Evolutionary conservation across 2,797 vertebrate genomes (phyloP).

Genomic region (Taenioides sp.): DNA sequence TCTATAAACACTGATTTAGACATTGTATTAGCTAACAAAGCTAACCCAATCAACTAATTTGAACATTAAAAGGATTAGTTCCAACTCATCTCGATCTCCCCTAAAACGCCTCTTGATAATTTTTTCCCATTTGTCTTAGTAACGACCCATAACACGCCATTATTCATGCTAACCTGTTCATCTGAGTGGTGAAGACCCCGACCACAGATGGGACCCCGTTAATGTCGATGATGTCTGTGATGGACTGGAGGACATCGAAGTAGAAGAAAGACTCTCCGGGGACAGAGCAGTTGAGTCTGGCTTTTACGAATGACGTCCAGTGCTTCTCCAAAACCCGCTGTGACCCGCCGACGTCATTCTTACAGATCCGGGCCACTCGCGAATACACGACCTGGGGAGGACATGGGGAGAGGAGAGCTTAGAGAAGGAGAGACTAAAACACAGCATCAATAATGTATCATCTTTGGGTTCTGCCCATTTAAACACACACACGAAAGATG

Average conservation of each 20-base stretch:
- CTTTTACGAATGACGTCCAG: constrained; percentile 98
- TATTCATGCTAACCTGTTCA: constrained; percentile 87
- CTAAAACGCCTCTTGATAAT: neutral
- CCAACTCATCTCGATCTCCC: neutral
- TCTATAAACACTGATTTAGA: neutral
- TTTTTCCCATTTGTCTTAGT: neutral
- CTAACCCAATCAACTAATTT: constrained; percentile 3
- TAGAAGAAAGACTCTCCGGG: constrained; percentile 98
- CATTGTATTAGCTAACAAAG: neutral
- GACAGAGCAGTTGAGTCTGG: constrained; percentile 95
- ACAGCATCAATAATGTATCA: neutral
- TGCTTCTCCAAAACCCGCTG: constrained; percentile 97
- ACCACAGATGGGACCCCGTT: constrained; percentile 89
- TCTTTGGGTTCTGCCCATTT: neutral
- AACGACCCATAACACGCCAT: neutral
- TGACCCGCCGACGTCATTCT: constrained; percentile 96
- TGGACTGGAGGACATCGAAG: constrained; percentile 95
- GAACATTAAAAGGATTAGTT: neutral
- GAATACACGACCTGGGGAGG: constrained; percentile 91
- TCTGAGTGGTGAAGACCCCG: constrained; percentile 96
- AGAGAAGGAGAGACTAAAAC: constrained; percentile 25
- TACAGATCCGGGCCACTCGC: constrained; percentile 96
- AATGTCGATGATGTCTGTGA: constrained; percentile 94
- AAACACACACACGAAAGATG: neutral
- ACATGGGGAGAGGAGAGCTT: constrained; percentile 24